Base-by-base conservation (phyloP, 2,797 vertebrate genomes). In the Selene dorsalis region DNA sequence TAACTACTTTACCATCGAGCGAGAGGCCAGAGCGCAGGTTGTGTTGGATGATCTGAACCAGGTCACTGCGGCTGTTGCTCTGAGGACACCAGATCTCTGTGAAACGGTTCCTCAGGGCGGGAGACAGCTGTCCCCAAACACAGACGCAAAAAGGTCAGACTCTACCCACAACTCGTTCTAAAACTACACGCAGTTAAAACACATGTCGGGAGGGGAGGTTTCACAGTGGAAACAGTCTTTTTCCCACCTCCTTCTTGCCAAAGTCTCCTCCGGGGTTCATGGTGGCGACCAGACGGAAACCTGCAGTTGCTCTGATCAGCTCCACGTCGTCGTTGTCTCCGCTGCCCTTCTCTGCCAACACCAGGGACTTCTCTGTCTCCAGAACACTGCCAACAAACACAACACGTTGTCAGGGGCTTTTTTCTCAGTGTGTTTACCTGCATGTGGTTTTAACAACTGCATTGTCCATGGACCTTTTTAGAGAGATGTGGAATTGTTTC, bases 251-350 rank as follows among this genome's bases (percentile, higher is more conserved):
- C 84, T 99, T 99, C 90, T 99, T 99, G 43, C 98, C 98, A 84
- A 98, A 99, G 91, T 99, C 98, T 18, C 98, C 98, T 52, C 98
- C 98, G 8, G 98, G 98, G 77, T 99, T 99, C 98, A 99, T 99
- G 79, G 98, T 99, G 0, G 98, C 97, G 52, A 99, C 94, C 82
- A 99, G 94, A 38, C 95, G 94, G 77, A 99, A 99, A 55, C 93
- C 92, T 39, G 92, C 84, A 30, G 94, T 95, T 2, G 96, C 97
- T 65, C 93, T 93, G 90, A 99, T 93, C 20, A 98, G 86, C 73
- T 99, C 98, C 72, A 99, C 96, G 0, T 97, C 94, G 0, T 94
- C 94, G 14, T 95, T 89, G 20, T 97, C 96, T 7, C 96, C 95
- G 20, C 95, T 96, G 81, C 97, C 97, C 85, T 98, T 99, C 93